Evolutionary conservation across 1,140 invertebrate species (phyloP), one percentile per base, ranked within the genome.

Genomic region (Brachionus plicatilis): DNA sequence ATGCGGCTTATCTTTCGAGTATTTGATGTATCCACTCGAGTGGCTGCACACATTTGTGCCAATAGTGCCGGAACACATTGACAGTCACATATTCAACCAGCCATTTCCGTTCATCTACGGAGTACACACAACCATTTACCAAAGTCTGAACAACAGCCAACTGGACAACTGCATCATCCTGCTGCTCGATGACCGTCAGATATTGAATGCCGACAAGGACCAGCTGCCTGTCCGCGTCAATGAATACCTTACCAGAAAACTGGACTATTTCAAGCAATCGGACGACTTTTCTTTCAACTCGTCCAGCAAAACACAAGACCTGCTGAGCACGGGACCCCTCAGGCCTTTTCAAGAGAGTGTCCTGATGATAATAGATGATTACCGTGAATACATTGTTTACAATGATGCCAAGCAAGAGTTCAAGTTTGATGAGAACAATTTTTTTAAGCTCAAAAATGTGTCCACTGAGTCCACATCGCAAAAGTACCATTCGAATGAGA

Each of bases 41-140:
- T 82, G 79, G 79, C n/a, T 82, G 53, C 79, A 82, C 33, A 82
- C 79, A 65, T 82, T 82, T 68, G 79, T 68, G 1, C 79, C 79
- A 9, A 82, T 82, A 29, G 65, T 82, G 9, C 79, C 79, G 4
- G 79, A 82, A 27, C 79, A 82, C 11, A 82, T 82, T 6, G 79
- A 82, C 20, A 12, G n/a, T 43, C 37, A 60, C 27, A 33, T 82
- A 14, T 82, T 82, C 33, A 82, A 45, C 27, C 79, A 82, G 60
- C 79, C 79, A 14, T 82, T 82, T 82, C 79, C 79, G 41, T 82
- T 82, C 20, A 82, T 82, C 9, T 82, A 82, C 53, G 79, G 79
- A 14, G 79, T 82, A 8, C 79, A 82, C 27, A 68, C 53, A 5
- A 2, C 7, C 12, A 82, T 82, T 33, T 82, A 37, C 27, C 11